phyloP scores from a whole-genome alignment of 2,888 invertebrate species.

The Lasioglossum villosulum region DNA sequence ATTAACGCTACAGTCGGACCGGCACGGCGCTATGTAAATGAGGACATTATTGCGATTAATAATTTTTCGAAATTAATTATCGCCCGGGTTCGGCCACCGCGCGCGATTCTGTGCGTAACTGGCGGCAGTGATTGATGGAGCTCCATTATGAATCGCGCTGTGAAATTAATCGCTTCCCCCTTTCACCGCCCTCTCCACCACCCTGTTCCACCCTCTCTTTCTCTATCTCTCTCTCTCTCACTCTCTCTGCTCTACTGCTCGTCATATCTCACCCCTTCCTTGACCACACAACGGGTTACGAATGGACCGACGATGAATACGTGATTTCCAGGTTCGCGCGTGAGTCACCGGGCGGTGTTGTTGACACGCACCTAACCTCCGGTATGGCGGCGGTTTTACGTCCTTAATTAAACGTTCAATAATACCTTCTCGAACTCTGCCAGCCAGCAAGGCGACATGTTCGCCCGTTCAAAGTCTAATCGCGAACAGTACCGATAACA shows the following conservation, averaged over 20 bases:
- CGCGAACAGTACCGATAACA: background rate
- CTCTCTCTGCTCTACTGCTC: conserved; percentile 37
- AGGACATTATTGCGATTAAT: conserved; percentile 79
- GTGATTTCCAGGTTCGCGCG: conserved; percentile 71
- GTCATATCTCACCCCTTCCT: conserved; percentile 62
- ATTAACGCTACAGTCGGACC: conserved; percentile 62
- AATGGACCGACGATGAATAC: conserved; percentile 76
- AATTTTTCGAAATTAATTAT: conserved; percentile 81
- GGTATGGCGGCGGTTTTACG: conserved; percentile 54
- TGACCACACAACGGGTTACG: conserved; percentile 72
- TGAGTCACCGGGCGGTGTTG: conserved; percentile 46
- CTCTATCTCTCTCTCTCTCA: background rate
- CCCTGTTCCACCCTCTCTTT: conserved; percentile 12
- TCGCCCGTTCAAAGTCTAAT: background rate
- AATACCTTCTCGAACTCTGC: conserved; percentile 12
- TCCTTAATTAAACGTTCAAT: conserved; percentile 61
- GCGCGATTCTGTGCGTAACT: conserved; percentile 66
- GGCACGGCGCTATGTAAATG: conserved; percentile 67
- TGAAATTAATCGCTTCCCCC: conserved; percentile 79
- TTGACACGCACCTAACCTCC: conserved; percentile 64
- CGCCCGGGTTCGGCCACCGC: conserved; percentile 62
- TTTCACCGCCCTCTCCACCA: conserved; percentile 34
- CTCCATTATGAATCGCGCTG: conserved; percentile 80
- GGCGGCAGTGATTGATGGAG: conserved; percentile 79
- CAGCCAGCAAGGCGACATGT: background rate